Evolutionary conservation across 2,888 invertebrate species (phyloP), one percentile per base, ranked within the genome.

Genomic region (Halocaridina rubra): DNA sequence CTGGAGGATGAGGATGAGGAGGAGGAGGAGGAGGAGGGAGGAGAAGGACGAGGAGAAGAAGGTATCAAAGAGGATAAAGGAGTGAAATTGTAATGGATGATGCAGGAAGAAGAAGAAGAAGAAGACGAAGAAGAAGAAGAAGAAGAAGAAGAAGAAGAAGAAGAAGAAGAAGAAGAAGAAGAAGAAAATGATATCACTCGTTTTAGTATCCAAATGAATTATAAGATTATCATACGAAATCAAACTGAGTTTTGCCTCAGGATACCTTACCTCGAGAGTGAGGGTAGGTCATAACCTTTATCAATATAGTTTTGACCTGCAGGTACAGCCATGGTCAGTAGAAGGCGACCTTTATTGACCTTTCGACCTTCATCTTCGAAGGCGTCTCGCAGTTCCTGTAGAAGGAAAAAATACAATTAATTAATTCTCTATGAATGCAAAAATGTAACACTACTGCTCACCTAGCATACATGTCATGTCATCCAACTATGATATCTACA

Each of bases 271-370:
- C 94, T 95, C 91, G 96, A 96, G 81, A 98, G 92, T 89, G 95
- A 95, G 86, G 95, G 95, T 81, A 98, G 93, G 89, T 98, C 97
- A 90, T 97, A 98, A 88, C 98, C 98, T 90, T 97, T 96, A 90
- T 97, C 95, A 89, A 98, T 95, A 90, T 97, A 97, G 90, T 97
- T 96, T 89, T 96, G 95, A 27, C 97, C 97, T 1, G 97, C 97
- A 0, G 97, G 97, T 33, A 98, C 96, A 13, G 98, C 98, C 95
- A 98, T 97, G 5, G 98, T 96, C 22, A 98, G 92, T 77, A 98
- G 92, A 39, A 98, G 93, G 88, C 95, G 92, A 0, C 95, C 92
- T 89, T 96, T 93, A 88, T 96, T 96, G 3, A 96, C 96, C 91
- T 96, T 95, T 88, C 94, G 93, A 0, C 96, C 93, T 90, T 98